These are phyloP conservation scores for Sarcophaga bullata DNA, from an alignment of 1,140 invertebrate species.

Conservation along the genomic window DNA sequence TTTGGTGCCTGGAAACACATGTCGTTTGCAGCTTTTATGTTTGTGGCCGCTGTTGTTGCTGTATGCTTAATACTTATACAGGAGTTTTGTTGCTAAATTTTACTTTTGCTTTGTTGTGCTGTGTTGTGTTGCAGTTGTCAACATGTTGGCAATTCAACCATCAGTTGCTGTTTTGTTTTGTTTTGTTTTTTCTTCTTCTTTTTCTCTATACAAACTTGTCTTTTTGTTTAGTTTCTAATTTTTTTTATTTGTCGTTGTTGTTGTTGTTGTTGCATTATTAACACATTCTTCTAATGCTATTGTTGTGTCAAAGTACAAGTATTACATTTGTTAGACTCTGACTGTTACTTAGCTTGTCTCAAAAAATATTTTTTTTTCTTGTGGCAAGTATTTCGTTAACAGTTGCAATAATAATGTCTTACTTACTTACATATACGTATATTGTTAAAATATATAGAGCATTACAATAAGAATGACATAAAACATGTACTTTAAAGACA, in stretches of 20 bases:
- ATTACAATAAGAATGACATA: slow-evolving; percentile 10
- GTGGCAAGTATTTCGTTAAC: slow-evolving; percentile 1
- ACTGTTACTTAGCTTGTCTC: too few species aligned
- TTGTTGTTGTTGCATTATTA: not conserved
- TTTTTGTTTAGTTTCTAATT: too few species aligned
- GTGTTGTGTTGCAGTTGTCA: not conserved
- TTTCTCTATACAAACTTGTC: not conserved
- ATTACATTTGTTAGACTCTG: slow-evolving; percentile 8
- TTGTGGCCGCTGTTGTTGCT: too few species aligned
- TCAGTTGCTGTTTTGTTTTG: not conserved
- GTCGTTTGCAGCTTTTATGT: not conserved
- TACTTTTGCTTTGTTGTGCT: too few species aligned
- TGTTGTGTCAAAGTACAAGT: slow-evolving; percentile 23
- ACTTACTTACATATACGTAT: too few species aligned
- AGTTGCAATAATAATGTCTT: slow-evolving; percentile 6
- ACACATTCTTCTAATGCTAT: slow-evolving; percentile 14
- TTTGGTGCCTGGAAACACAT: not conserved
- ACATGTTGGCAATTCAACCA: slow-evolving; percentile 10
- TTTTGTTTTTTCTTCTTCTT: not conserved
- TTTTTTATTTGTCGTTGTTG: not conserved
- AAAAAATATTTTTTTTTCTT: not conserved
- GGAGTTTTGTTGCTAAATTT: too few species aligned
- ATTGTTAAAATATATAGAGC: slow-evolving; percentile 16
- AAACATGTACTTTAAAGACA: not conserved
- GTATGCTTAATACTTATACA: too few species aligned